These are phyloP conservation scores for Teleopsis dalmanni DNA, from an alignment of 1,140 invertebrate species.

Conservation along the genomic window DNA sequence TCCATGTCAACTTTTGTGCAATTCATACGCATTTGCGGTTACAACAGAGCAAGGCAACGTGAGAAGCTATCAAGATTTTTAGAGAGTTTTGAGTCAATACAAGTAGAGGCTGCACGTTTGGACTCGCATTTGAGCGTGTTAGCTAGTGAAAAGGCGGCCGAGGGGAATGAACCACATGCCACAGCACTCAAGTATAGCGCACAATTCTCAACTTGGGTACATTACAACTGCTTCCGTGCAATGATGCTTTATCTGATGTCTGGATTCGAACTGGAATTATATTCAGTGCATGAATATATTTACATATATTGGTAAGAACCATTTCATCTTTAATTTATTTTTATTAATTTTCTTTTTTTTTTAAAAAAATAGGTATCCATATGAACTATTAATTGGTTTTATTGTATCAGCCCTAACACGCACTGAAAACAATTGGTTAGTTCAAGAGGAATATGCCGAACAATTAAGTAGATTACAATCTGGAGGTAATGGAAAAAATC, in stretches of 20 bases:
- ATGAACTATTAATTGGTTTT: constrained; percentile 93
- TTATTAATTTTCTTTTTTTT: constrained; percentile 15
- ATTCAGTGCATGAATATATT: constrained; percentile 93
- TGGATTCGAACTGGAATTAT: constrained; percentile 92
- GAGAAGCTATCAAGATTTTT: constrained; percentile 87
- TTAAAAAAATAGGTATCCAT: constrained; percentile 68
- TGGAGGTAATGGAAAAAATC: constrained; percentile 55
- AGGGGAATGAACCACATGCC: constrained; percentile 32
- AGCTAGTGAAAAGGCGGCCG: constrained; percentile 32
- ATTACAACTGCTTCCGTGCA: constrained; percentile 91
- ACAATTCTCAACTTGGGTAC: constrained; percentile 91
- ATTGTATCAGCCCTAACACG: constrained; percentile 80
- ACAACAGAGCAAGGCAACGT: constrained; percentile 88
- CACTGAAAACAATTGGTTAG: constrained; percentile 75
- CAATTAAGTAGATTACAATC: constrained; percentile 45
- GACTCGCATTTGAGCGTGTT: constrained; percentile 72
- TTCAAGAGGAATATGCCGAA: constrained; percentile 61
- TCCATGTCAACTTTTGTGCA: constrained; percentile 73
- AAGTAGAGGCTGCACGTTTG: constrained; percentile 90
- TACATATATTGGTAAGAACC: constrained; percentile 82
- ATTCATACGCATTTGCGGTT: constrained; percentile 85
- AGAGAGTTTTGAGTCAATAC: constrained; percentile 78
- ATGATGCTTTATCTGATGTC: constrained; percentile 93
- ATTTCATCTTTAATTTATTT: not conserved
- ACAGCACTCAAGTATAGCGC: constrained; percentile 60